Evolutionary conservation across 2,888 invertebrate species (phyloP).

Genomic region (Noctua janthe): DNA sequence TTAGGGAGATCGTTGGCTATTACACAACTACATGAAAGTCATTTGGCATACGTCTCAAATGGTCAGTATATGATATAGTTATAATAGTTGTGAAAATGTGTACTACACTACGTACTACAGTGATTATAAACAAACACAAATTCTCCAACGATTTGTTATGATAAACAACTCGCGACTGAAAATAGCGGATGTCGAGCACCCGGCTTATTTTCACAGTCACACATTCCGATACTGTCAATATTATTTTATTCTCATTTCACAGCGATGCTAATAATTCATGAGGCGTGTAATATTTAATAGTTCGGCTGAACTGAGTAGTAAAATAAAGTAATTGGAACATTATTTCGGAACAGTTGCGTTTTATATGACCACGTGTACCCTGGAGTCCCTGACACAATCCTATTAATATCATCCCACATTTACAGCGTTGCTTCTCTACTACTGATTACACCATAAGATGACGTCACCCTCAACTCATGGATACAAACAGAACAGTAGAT

Average conservation of each 20-base stretch:
- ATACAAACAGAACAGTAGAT: slow-evolving; percentile 24
- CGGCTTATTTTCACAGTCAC: slow-evolving; percentile 42
- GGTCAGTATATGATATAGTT: slow-evolving; percentile 3
- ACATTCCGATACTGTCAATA: slow-evolving; percentile 55
- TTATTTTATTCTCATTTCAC: slow-evolving; percentile 44
- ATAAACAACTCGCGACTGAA: slow-evolving; percentile 48
- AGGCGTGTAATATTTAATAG: slow-evolving; percentile 52
- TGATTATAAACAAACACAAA: slow-evolving; percentile 47
- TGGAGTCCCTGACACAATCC: slow-evolving; percentile 66
- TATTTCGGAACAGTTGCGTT: slow-evolving; percentile 28
- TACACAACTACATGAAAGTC: not conserved
- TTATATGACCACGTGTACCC: slow-evolving; percentile 54
- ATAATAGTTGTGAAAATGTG: slow-evolving; percentile 35
- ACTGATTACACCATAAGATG: slow-evolving; percentile 59
- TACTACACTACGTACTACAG: slow-evolving; percentile 29
- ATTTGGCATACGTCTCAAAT: slow-evolving; percentile 27
- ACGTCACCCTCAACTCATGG: slow-evolving; percentile 55
- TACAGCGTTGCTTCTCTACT: slow-evolving; percentile 18
- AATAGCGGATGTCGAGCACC: slow-evolving; percentile 50
- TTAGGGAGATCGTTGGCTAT: not conserved
- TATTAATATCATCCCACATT: slow-evolving; percentile 65
- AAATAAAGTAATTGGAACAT: slow-evolving; percentile 59
- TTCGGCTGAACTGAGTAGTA: slow-evolving; percentile 45
- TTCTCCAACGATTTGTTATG: slow-evolving; percentile 47
- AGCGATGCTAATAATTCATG: slow-evolving; percentile 11